Conservation (phyloP, 1,140 invertebrate species). For the Macrosteles quadrilineatus region DNA sequence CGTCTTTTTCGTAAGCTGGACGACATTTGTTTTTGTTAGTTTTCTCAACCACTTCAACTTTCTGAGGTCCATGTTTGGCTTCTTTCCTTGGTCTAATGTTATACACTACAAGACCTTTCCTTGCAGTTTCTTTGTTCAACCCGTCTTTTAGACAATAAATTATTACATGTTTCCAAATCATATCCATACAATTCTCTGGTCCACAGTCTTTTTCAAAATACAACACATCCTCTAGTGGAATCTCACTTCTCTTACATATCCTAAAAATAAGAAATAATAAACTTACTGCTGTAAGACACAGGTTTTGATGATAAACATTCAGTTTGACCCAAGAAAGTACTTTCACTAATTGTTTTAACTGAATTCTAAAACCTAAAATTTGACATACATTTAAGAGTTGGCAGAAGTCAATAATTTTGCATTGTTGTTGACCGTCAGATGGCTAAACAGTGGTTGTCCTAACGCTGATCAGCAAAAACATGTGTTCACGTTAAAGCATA, state of each 20-base stretch:
- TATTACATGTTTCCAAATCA: neutral
- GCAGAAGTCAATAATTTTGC: no score
- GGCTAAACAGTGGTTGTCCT: no score
- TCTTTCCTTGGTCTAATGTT: neutral
- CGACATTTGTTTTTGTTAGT: constrained; percentile 9
- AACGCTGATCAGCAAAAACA: no score
- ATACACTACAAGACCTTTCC: neutral
- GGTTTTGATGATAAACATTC: no score
- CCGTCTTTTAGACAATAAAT: neutral
- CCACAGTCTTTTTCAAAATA: constrained; percentile 2
- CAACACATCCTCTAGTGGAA: neutral
- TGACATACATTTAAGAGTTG: no score
- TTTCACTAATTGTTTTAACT: no score
- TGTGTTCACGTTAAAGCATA: no score
- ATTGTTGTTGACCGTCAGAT: no score
- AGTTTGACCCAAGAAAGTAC: no score
- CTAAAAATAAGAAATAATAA: no score
- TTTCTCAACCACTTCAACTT: neutral
- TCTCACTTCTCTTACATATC: neutral
- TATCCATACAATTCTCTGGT: neutral
- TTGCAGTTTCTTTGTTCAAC: neutral
- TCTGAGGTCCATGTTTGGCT: neutral
- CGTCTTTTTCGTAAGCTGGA: neutral
- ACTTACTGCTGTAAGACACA: no score
- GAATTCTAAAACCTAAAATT: no score